Evolutionary conservation across 2,797 vertebrate genomes (phyloP).

Genomic region (Lepus townsendii): DNA sequence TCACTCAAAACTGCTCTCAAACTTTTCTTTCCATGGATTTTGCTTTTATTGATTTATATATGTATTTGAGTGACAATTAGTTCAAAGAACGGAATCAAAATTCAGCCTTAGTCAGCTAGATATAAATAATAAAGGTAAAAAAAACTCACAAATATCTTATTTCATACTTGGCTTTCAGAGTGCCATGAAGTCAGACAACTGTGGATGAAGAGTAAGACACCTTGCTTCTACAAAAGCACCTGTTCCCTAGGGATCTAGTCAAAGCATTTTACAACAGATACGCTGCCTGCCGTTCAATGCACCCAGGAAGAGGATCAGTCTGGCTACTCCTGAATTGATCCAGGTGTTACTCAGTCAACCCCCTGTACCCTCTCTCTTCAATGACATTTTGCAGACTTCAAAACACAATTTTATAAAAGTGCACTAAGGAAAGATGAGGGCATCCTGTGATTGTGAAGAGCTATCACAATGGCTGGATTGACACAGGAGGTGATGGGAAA

Average conservation of each 20-base stretch:
- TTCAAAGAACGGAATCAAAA: conserved; percentile 25
- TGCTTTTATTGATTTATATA: not conserved
- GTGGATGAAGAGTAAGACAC: not conserved
- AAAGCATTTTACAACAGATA: not conserved
- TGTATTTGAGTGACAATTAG: not conserved
- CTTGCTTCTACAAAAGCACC: not conserved
- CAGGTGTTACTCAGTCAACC: conserved; percentile 38
- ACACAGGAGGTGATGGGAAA: not conserved
- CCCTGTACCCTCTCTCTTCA: not conserved
- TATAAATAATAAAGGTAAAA: not conserved
- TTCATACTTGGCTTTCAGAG: not conserved
- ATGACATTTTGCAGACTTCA: conserved; percentile 26
- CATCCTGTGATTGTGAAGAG: not conserved
- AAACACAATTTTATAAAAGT: conserved; percentile 27
- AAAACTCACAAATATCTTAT: not conserved
- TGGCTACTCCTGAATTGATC: not conserved
- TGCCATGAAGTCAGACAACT: conserved; percentile 1
- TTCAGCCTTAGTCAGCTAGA: not conserved
- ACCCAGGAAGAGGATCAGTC: not conserved
- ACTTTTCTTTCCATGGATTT: not conserved
- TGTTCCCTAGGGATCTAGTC: not conserved
- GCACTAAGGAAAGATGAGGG: not conserved
- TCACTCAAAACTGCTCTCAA: not conserved
- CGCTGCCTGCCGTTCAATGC: too few relatives aligned
- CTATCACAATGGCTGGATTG: not conserved